Evolutionary conservation across 2,113 vertebrate species (phyloP).

Genomic region (Mungos mungo): DNA sequence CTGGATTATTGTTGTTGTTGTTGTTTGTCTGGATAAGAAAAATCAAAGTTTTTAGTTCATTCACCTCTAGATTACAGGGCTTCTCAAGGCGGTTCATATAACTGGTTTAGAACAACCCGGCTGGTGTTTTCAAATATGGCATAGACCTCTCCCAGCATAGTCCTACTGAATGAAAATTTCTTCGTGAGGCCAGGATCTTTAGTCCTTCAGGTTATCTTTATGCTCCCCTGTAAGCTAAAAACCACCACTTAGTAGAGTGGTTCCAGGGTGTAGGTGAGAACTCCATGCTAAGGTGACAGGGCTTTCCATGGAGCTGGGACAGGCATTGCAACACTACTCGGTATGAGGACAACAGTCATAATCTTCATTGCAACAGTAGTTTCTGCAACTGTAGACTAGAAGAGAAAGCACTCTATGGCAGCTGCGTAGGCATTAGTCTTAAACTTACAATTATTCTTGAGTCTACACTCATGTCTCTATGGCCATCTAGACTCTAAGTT

Average conservation of each 20-base stretch:
- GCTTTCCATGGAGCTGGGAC: background rate
- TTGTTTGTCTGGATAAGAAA: background rate
- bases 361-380: too few species aligned
- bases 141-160: background rate
- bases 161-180: background rate
- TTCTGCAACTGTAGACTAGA: background rate
- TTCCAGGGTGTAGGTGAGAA: too few species aligned
- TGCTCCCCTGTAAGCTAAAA: background rate
- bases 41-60: background rate
- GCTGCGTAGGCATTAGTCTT: background rate
- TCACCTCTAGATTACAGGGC: background rate
- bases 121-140: background rate
- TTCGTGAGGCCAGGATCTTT: background rate
- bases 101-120: background rate
- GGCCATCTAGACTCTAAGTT: background rate
- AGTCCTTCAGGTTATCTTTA: background rate
- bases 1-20: background rate
- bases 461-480: background rate
- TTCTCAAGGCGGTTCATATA: background rate
- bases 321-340: background rate
- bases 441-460: background rate
- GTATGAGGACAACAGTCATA: background rate
- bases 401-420: background rate
- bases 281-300: fast-evolving
- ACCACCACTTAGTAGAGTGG: too few species aligned